Evolutionary conservation across 2,888 invertebrate species (phyloP).

Genomic region (Incurvaria masculella): DNA sequence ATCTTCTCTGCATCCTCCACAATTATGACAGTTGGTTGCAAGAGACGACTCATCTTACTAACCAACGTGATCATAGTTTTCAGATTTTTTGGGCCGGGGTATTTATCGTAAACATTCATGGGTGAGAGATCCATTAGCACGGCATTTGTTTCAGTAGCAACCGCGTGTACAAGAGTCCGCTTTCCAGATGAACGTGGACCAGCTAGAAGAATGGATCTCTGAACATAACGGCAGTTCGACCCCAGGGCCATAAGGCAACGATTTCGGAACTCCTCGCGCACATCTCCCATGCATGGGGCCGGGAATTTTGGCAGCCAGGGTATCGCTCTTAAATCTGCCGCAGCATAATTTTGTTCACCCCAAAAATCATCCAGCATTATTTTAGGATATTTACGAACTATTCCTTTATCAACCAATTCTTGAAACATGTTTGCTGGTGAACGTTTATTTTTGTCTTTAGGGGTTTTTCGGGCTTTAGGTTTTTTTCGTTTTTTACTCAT

Average conservation of each 20-base stretch:
- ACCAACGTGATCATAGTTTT: constrained; percentile 65
- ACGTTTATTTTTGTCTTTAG: constrained; percentile 63
- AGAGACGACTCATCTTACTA: constrained; percentile 61
- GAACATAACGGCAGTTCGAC: constrained; percentile 35
- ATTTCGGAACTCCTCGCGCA: constrained; percentile 56
- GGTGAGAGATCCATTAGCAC: constrained; percentile 76
- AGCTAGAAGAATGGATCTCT: constrained; percentile 62
- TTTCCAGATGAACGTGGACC: constrained; percentile 72
- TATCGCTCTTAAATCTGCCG: constrained; percentile 46
- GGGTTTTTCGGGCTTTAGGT: constrained; percentile 41
- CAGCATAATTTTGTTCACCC: constrained; percentile 66
- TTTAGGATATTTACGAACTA: constrained; percentile 63
- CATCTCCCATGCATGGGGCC: constrained; percentile 57
- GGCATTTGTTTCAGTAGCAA: constrained; percentile 73
- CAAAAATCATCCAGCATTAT: constrained; percentile 60
- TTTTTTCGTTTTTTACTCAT: constrained; percentile 34
- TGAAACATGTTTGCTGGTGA: constrained; percentile 66
- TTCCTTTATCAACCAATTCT: constrained; percentile 65
- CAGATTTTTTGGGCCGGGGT: constrained; percentile 63
- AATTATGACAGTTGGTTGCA: constrained; percentile 72
- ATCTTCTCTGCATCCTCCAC: constrained; percentile 65
- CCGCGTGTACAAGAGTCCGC: constrained; percentile 65
- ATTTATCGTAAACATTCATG: constrained; percentile 63
- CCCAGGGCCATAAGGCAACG: constrained; percentile 60
- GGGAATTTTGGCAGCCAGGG: constrained; percentile 45